A percentile compares a stretch with the other conserved stretches of the same genome.
phyloP scores from a whole-genome alignment of 1,140 invertebrate genomes.

The Cheumatopsyche charites region DNA sequence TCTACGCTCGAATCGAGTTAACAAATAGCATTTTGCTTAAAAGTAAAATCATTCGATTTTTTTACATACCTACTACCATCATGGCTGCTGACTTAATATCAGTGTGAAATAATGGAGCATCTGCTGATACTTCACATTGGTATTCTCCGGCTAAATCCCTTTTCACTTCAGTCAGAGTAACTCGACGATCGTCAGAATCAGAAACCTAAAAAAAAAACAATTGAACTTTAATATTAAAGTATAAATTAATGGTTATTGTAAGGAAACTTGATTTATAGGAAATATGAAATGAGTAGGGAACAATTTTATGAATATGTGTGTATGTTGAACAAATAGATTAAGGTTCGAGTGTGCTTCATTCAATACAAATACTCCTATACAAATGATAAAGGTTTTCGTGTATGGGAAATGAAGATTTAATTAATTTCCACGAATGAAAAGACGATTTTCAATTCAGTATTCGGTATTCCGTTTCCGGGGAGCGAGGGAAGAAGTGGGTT shows the following conservation, averaged over 20 bases:
- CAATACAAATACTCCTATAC: slow-evolving; percentile 7
- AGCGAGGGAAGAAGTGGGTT: not conserved
- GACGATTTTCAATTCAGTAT: not conserved
- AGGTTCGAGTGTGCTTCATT: slow-evolving; percentile 2
- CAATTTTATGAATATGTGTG: not conserved
- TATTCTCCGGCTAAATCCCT: slow-evolving; percentile 70
- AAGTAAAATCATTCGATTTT: too few species aligned
- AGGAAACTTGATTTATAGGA: not conserved
- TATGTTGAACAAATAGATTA: not conserved
- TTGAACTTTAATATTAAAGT: not conserved
- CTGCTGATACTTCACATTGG: slow-evolving; percentile 78
- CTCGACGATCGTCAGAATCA: slow-evolving; percentile 68
- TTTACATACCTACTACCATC: slow-evolving; percentile 72
- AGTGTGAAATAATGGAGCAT: slow-evolving; percentile 73
- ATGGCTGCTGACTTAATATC: slow-evolving; percentile 66
- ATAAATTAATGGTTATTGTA: not conserved
- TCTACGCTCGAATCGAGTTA: too few species aligned
- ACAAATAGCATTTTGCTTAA: not conserved
- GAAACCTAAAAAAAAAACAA: slow-evolving; percentile 51
- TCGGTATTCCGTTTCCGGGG: slow-evolving; percentile 4
- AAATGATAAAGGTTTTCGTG: not conserved
- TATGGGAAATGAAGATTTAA: slow-evolving; percentile 15
- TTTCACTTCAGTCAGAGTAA: slow-evolving; percentile 72
- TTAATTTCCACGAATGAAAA: slow-evolving; percentile 14
- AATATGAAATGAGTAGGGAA: too few species aligned